These are phyloP conservation scores for Hirundichthys speculiger DNA, from an alignment of 2,113 vertebrate genomes.

Conservation along the genomic window DNA sequence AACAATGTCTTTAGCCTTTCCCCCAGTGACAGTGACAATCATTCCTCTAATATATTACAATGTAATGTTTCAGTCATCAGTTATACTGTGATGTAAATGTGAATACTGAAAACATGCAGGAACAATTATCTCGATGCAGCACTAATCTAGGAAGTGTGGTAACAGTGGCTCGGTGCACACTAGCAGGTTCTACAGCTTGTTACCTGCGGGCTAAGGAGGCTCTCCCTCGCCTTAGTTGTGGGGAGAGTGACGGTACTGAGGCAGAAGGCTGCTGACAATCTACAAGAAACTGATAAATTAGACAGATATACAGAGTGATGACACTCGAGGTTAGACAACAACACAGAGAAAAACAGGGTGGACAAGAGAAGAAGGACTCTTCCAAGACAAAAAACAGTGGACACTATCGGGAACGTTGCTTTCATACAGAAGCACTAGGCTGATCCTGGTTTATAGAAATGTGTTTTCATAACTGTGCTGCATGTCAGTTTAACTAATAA, in stretches of 20 bases:
- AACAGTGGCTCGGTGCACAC: not conserved
- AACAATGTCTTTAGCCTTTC: not conserved
- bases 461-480: too few species aligned
- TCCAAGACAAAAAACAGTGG: conserved; percentile 23
- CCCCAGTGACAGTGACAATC: not conserved
- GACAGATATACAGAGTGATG: conserved; percentile 95
- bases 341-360: conserved; percentile 54
- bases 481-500: too few species aligned
- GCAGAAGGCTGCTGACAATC: conserved; percentile 99
- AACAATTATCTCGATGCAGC: not conserved
- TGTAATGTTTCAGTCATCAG: not conserved
- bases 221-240: conserved; percentile 92
- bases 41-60: not conserved
- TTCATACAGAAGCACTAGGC: not conserved
- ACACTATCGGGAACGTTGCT: not conserved
- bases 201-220: conserved; percentile 90
- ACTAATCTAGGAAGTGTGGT: conserved; percentile 9
- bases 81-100: not conserved
- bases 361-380: conserved; percentile 76
- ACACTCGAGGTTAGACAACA: conserved; percentile 85
- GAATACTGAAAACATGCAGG: conserved; percentile 35
- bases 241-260: conserved; percentile 94
- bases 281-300: conserved; percentile 99
- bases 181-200: conserved; percentile 64
- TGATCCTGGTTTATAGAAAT: conserved; percentile 1